These are phyloP conservation scores for Cyrtorhinus lividipennis DNA, from an alignment of 1,140 invertebrate genomes.

Conservation along the genomic window DNA sequence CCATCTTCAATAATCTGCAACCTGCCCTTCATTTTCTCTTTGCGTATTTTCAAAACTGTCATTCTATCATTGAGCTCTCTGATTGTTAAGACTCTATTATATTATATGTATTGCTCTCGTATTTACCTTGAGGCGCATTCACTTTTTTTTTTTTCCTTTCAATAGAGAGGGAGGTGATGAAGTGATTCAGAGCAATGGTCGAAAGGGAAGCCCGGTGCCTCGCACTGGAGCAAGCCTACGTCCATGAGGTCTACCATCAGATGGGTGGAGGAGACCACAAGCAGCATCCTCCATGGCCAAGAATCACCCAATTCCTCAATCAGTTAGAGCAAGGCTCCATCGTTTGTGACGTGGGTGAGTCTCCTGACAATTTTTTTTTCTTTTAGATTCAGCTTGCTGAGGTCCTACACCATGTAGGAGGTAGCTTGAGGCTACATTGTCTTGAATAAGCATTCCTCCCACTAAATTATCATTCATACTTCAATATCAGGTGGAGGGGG, in stretches of 20 bases:
- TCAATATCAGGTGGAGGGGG: no score
- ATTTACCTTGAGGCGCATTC: no score
- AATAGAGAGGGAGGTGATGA: conserved; percentile 21
- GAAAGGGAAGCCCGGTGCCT: conserved; percentile 54
- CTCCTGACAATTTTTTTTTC: neutral
- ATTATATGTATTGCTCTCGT: no score
- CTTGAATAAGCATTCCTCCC: conserved; percentile 5
- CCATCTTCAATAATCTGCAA: no score
- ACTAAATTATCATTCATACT: no score
- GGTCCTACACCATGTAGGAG: neutral
- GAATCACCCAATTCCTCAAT: conserved; percentile 70
- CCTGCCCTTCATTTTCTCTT: no score
- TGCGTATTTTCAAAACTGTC: no score
- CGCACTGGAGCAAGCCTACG: conserved; percentile 83
- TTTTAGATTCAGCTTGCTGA: no score
- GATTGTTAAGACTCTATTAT: no score
- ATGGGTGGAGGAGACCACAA: conserved; percentile 35
- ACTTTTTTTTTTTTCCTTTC: neutral
- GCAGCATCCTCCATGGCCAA: conserved; percentile 54
- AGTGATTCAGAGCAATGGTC: conserved; percentile 23
- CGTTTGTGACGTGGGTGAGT: conserved; percentile 81
- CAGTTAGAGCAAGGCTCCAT: conserved; percentile 78
- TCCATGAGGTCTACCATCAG: conserved; percentile 87
- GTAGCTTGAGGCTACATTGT: conserved; percentile 7
- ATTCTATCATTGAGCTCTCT: no score